A percentile compares a stretch with the other conserved stretches of the same genome.
Conservation (phyloP, 37 sponge, comb jelly and placozoan species). For the Beroe ovata region DNA sequence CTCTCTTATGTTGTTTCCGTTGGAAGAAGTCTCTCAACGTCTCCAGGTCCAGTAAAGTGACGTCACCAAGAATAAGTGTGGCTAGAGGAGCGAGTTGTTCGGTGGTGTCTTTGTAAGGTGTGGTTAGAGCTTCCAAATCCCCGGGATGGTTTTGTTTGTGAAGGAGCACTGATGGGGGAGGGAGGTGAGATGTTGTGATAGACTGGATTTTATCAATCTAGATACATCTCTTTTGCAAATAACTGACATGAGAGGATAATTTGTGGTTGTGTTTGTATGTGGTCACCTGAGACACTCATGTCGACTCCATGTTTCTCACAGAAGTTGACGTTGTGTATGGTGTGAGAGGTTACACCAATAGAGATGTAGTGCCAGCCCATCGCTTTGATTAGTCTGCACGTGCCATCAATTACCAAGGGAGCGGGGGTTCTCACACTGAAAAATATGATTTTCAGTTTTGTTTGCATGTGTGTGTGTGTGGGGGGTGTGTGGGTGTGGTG, state of each 20-base stretch:
- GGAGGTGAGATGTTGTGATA: too few relatives aligned
- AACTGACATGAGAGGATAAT: too few relatives aligned
- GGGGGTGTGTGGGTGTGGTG: too few relatives aligned
- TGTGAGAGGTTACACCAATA: neutral
- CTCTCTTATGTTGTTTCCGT: neutral
- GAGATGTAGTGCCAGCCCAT: constrained; percentile 53
- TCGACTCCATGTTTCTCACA: constrained; percentile 16
- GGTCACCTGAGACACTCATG: constrained; percentile 57
- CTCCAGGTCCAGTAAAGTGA: neutral
- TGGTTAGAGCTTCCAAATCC: neutral
- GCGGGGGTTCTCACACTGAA: constrained; percentile 24
- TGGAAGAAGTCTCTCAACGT: neutral
- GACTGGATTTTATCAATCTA: too few relatives aligned
- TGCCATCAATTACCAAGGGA: neutral
- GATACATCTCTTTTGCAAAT: too few relatives aligned
- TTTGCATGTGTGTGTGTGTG: too few relatives aligned
- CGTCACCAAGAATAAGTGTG: neutral
- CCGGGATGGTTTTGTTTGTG: neutral
- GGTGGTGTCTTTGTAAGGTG: neutral
- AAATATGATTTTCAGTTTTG: neutral
- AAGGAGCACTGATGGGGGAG: neutral
- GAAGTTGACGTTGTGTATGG: neutral
- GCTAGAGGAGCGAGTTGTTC: neutral
- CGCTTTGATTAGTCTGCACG: neutral
- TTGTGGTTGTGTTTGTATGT: too few relatives aligned